Evolutionary conservation across 2,888 invertebrate genomes (phyloP).

Genomic region (Encarsia formosa): DNA sequence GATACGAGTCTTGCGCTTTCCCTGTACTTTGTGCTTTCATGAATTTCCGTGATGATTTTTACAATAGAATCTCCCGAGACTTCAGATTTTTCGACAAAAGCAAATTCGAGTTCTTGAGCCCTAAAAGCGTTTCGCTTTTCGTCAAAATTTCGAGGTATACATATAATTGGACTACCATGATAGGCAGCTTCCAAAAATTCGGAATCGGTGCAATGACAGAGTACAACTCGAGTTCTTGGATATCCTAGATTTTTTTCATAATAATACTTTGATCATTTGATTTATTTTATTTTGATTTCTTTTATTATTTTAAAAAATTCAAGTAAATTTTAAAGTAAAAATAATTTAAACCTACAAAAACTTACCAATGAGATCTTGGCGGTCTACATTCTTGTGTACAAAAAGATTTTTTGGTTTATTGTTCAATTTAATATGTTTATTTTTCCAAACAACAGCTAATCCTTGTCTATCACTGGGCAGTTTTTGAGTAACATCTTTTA

Average conservation of each 20-base stretch:
- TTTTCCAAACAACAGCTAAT: constrained; percentile 44
- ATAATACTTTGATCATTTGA: background rate
- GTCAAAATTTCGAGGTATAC: constrained; percentile 41
- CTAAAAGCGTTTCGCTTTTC: constrained; percentile 39
- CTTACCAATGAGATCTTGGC: constrained; percentile 47
- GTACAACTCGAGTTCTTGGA: constrained; percentile 39
- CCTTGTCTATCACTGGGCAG: constrained; percentile 43
- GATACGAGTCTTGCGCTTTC: constrained; percentile 43
- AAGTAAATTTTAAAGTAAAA: background rate
- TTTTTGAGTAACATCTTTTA: constrained; percentile 37
- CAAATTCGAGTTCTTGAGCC: constrained; percentile 40
- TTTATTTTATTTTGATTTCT: background rate
- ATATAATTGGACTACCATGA: constrained; percentile 47
- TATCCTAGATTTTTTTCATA: constrained; percentile 36
- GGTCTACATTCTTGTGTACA: constrained; percentile 35
- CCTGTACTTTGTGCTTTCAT: constrained; percentile 38
- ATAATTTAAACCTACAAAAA: constrained; percentile 4
- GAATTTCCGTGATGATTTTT: constrained; percentile 33
- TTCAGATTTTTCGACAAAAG: constrained; percentile 30
- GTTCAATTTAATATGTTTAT: constrained; percentile 27
- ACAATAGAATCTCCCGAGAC: constrained; percentile 30
- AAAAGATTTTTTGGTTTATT: constrained; percentile 41
- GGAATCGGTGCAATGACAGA: constrained; percentile 45
- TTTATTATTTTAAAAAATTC: background rate
- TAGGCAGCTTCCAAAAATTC: constrained; percentile 45